Evolutionary conservation across 2,797 vertebrate species (phyloP).

Genomic region (Enteromius treurensis): DNA sequence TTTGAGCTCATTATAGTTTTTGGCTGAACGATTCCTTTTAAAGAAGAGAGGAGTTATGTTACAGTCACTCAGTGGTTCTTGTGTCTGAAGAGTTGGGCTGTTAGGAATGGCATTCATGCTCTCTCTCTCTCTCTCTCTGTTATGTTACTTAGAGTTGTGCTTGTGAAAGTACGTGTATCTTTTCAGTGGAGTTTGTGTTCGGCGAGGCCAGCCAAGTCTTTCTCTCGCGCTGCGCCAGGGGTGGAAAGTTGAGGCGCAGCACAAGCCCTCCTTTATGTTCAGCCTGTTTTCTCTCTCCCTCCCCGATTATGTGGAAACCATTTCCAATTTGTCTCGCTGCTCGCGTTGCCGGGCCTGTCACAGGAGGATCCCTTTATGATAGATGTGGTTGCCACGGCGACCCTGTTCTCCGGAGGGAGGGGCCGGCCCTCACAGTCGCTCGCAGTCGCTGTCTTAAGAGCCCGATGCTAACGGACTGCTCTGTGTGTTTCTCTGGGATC

Average conservation of each 20-base stretch:
- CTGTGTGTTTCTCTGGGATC: conserved; percentile 59
- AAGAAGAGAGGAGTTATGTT: not conserved
- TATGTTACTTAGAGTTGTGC: conserved; percentile 27
- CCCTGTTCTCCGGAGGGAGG: conserved; percentile 77
- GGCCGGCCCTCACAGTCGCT: conserved; percentile 43
- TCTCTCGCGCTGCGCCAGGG: conserved; percentile 70
- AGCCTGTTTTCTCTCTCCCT: conserved; percentile 28
- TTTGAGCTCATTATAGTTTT: not conserved
- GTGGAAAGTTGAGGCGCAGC: conserved; percentile 78
- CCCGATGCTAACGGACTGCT: conserved; percentile 76
- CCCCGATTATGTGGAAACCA: conserved; percentile 52
- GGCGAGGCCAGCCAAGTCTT: conserved; percentile 67
- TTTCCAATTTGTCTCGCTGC: conserved; percentile 68
- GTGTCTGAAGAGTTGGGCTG: not conserved
- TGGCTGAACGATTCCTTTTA: not conserved
- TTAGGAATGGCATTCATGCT: not conserved
- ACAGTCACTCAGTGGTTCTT: not conserved
- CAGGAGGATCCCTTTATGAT: conserved; percentile 81
- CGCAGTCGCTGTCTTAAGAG: conserved; percentile 66
- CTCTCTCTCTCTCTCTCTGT: not conserved
- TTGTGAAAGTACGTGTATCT: conserved; percentile 11
- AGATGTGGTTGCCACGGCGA: conserved; percentile 85
- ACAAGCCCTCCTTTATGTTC: conserved; percentile 76
- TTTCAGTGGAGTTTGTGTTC: conserved; percentile 63
- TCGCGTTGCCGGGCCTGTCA: conserved; percentile 68